Evolutionary conservation across 2,888 invertebrate genomes (phyloP), one percentile per base, ranked within the genome.

Genomic region (Loripinus fragilis): DNA sequence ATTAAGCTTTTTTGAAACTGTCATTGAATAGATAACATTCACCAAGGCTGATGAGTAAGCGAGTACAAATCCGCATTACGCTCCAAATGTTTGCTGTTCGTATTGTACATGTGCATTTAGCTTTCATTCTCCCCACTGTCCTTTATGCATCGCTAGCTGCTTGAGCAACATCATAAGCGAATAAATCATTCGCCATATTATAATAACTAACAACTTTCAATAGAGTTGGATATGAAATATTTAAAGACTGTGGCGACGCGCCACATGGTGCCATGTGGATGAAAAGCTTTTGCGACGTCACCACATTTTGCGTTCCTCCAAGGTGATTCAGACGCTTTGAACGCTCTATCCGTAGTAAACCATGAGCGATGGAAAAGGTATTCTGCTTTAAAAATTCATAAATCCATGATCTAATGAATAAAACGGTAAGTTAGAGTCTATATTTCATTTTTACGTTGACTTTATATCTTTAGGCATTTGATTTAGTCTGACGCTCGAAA

Each of bases 381-480:
- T 60, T 60, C 60, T 20, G 60, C 60, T 30, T 20, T 7, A 33
- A 60, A 23, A 17, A 33, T 33, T 30, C 60, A 60, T 60, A 60
- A 60, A 60, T 60, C 60, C 60, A 17, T 30, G 25, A 60, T 33
- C 60, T 17, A 60, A 33, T 60, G 60, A 60, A 60, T 60, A 60
- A 60, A 60, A 30, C 60, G 33, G 30, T 60, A 60, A 60, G 60
- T 33, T 60, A 60, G 28, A 33, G 60, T 60, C 60, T 33, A 23
- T 60, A 60, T 60, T 60, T 60, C 60, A 60, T 60, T 60, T 60
- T 60, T 33, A 60, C 60, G 60, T 60, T 60, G 60, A 60, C 33
- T 30, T 33, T 67, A 67, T 83, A 67, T 71, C 83, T 81, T 38
- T 25, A 74, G 83, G 83, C 83, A 73, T 71, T 83, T 70, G 72